These are phyloP conservation scores for Andrena minutula DNA, from an alignment of 2,888 invertebrate genomes.

Conservation along the genomic window DNA sequence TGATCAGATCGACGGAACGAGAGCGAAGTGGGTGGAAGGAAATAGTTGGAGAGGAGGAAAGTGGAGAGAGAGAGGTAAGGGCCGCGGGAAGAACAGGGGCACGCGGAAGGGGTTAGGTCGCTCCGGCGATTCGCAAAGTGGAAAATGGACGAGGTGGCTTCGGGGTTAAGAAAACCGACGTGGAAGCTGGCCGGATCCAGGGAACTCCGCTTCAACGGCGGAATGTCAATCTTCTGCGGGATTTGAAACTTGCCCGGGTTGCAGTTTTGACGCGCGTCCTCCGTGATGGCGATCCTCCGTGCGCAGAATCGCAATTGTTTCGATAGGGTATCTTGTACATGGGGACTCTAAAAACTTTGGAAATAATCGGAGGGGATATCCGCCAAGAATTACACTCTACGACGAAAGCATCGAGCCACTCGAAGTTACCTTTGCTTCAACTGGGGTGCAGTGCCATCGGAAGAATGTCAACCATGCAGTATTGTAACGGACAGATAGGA, in stretches of 20 bases:
- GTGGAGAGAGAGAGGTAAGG: slow-evolving; percentile 24
- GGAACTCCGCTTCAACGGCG: slow-evolving; percentile 7
- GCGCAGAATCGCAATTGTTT: slow-evolving; percentile 29
- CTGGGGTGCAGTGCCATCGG: too few relatives aligned
- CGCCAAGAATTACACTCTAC: too few relatives aligned
- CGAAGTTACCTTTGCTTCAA: too few relatives aligned
- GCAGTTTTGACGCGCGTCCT: slow-evolving; percentile 29
- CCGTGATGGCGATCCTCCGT: neutral
- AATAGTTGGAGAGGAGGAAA: slow-evolving; percentile 7
- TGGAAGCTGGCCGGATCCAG: slow-evolving; percentile 16
- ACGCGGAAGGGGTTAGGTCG: slow-evolving; percentile 38
- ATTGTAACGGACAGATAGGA: neutral
- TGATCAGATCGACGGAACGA: slow-evolving; percentile 34
- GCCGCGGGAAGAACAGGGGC: slow-evolving; percentile 28
- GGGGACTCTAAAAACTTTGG: too few relatives aligned
- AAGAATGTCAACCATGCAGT: too few relatives aligned
- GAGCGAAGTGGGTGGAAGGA: slow-evolving; percentile 19
- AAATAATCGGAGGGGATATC: too few relatives aligned
- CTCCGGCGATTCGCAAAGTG: slow-evolving; percentile 53
- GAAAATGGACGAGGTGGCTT: slow-evolving; percentile 58
- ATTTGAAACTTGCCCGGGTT: slow-evolving; percentile 29
- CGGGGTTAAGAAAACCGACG: slow-evolving; percentile 57
- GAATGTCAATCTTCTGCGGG: slow-evolving; percentile 43
- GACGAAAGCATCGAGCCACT: too few relatives aligned
- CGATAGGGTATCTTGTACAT: neutral